phyloP scores from a whole-genome alignment of 2,888 invertebrate species.

The Sturmia bella region DNA sequence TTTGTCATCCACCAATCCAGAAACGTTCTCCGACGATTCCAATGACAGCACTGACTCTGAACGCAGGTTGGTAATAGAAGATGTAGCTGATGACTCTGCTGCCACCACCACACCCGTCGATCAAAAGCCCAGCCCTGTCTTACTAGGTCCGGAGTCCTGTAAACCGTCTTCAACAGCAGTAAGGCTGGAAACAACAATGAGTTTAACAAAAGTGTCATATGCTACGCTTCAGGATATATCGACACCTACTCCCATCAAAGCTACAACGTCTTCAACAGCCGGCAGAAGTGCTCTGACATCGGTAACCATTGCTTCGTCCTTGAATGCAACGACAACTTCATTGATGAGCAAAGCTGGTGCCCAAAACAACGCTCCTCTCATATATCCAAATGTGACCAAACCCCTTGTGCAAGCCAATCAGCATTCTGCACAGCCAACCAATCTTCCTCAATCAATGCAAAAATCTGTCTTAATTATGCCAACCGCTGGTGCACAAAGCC shows the following conservation, averaged over 20 bases:
- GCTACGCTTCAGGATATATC: conserved; percentile 58
- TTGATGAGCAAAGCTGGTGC: conserved; percentile 24
- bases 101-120: conserved; percentile 66
- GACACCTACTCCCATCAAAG: conserved; percentile 74
- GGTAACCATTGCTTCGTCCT: conserved; percentile 2
- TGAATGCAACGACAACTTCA: conserved; percentile 31
- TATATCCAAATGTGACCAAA: conserved; percentile 42
- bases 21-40: conserved; percentile 83
- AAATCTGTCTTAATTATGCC: conserved; percentile 56
- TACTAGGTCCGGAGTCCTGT: conserved; percentile 58
- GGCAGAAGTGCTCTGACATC: conserved; percentile 14
- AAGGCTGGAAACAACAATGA: conserved; percentile 71
- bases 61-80: conserved; percentile 84
- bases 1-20: conserved; percentile 68
- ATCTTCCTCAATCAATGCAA: conserved; percentile 37
- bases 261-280: conserved; percentile 51
- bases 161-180: conserved; percentile 64
- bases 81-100: conserved; percentile 78
- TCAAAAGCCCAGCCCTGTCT: conserved; percentile 74
- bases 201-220: conserved; percentile 61
- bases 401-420: conserved; percentile 54
- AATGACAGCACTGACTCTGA: conserved; percentile 86
- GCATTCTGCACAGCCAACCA: background rate
- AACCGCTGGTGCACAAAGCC: conserved; percentile 50
- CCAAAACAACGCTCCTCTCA: background rate